A percentile compares a stretch with the other conserved stretches of the same genome.
Evolutionary conservation across 2,797 vertebrate genomes (phyloP).

Genomic region (Yasuhikotakia modesta): DNA sequence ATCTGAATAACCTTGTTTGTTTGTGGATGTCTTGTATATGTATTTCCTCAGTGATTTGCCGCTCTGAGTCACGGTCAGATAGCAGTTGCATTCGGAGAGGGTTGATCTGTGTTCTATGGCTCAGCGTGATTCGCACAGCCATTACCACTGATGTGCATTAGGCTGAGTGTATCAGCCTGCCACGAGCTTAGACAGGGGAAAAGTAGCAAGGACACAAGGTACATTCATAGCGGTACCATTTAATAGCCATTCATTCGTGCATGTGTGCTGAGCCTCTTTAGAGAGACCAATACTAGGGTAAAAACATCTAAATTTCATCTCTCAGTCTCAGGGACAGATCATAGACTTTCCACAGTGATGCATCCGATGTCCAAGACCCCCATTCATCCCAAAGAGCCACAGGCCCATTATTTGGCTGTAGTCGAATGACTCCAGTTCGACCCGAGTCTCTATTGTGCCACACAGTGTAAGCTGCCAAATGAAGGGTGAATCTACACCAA

Average conservation of each 20-base stretch:
- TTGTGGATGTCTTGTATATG: conserved; percentile 32
- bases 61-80: conserved; percentile 31
- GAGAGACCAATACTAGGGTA: neutral
- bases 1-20: conserved; percentile 50
- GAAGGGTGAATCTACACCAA: neutral
- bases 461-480: neutral
- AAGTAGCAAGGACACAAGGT: neutral
- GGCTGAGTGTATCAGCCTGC: neutral
- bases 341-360: neutral
- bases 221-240: neutral
- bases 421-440: neutral
- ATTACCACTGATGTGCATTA: conserved; percentile 37
- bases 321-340: neutral
- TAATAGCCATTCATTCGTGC: conserved; percentile 1
- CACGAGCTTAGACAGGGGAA: conserved; percentile 30
- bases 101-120: conserved; percentile 17
- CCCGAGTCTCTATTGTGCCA: too few species aligned
- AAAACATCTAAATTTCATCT: neutral
- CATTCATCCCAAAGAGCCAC: neutral
- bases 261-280: neutral
- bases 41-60: conserved; percentile 40
- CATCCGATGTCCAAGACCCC: neutral
- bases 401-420: neutral
- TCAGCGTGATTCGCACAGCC: conserved; percentile 9
- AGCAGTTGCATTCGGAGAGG: conserved; percentile 30